These are phyloP conservation scores for Drosophila paramelanica DNA, from an alignment of 2,888 invertebrate genomes.

Conservation along the genomic window DNA sequence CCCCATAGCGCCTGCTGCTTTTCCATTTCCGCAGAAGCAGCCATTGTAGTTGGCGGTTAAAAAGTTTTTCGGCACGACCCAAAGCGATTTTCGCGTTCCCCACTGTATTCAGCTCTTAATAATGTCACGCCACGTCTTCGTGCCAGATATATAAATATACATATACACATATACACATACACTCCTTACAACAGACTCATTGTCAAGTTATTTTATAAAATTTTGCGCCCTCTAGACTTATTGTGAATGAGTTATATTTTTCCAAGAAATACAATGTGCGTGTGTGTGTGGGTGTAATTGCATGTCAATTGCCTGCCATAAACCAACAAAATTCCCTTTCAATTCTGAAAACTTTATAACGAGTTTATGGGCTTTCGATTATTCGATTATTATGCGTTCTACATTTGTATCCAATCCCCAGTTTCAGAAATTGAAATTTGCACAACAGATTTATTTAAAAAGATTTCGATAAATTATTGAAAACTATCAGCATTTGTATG, in stretches of 20 bases:
- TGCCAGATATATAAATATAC: not conserved
- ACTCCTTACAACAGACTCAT: conserved; percentile 27
- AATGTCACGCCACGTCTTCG: conserved; percentile 46
- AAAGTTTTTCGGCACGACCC: conserved; percentile 71
- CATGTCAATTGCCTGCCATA: conserved; percentile 75
- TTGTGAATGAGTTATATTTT: conserved; percentile 33
- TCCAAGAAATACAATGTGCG: conserved; percentile 1
- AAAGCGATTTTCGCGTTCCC: conserved; percentile 74
- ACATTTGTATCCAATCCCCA: too few relatives aligned
- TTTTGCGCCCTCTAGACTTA: conserved; percentile 56
- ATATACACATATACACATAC: not conserved
- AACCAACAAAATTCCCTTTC: conserved; percentile 11
- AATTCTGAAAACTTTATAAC: conserved; percentile 48
- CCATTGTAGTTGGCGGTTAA: conserved; percentile 71
- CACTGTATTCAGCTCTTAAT: conserved; percentile 45
- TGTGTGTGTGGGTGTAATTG: conserved; percentile 62
- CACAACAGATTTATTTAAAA: too few relatives aligned
- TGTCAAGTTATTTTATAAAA: conserved; percentile 75
- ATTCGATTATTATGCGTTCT: not conserved
- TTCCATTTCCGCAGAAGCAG: conserved; percentile 68
- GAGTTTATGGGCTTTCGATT: conserved; percentile 11
- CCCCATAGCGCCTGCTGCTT: conserved; percentile 40
- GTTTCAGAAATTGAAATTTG: too few relatives aligned
- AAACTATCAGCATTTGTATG: too few relatives aligned
- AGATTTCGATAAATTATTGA: too few relatives aligned